These are phyloP conservation scores for Mimas tiliae DNA, from an alignment of 2,888 invertebrate genomes.

Conservation along the genomic window DNA sequence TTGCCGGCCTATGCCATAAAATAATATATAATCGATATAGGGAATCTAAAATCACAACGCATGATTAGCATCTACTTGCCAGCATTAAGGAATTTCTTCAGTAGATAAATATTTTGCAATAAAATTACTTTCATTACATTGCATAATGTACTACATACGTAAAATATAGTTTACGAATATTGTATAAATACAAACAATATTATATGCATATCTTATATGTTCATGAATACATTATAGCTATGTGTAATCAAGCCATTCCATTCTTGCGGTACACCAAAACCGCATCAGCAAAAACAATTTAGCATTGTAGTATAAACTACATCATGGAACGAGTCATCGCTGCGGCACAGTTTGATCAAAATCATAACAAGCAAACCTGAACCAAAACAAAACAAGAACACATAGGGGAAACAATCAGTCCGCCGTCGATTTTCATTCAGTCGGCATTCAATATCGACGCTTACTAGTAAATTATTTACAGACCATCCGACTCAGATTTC, in stretches of 20 bases:
- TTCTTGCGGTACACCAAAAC: constrained; percentile 22
- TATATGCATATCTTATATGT: too few species aligned
- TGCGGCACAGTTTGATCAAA: constrained; percentile 49
- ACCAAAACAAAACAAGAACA: constrained; percentile 61
- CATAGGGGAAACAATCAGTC: constrained; percentile 55
- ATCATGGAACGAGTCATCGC: constrained; percentile 49
- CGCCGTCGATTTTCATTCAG: constrained; percentile 43
- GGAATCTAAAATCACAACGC: too few species aligned
- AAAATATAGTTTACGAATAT: too few species aligned
- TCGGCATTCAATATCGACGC: constrained; percentile 38
- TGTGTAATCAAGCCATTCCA: not conserved
- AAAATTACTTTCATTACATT: too few species aligned
- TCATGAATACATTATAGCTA: too few species aligned
- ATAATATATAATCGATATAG: too few species aligned
- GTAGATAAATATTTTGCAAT: too few species aligned
- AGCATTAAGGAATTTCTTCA: too few species aligned
- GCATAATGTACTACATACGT: too few species aligned
- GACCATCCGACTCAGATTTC: constrained; percentile 27
- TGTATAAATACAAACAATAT: too few species aligned
- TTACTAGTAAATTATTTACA: constrained; percentile 27
- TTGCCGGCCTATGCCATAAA: too few species aligned
- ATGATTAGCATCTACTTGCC: too few species aligned
- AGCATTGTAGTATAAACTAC: constrained; percentile 30
- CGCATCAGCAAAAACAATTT: constrained; percentile 21
- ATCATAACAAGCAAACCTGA: constrained; percentile 61